These are phyloP conservation scores for Phanerotoma sp. DNA, from an alignment of 2,888 invertebrate genomes.

Conservation along the genomic window DNA sequence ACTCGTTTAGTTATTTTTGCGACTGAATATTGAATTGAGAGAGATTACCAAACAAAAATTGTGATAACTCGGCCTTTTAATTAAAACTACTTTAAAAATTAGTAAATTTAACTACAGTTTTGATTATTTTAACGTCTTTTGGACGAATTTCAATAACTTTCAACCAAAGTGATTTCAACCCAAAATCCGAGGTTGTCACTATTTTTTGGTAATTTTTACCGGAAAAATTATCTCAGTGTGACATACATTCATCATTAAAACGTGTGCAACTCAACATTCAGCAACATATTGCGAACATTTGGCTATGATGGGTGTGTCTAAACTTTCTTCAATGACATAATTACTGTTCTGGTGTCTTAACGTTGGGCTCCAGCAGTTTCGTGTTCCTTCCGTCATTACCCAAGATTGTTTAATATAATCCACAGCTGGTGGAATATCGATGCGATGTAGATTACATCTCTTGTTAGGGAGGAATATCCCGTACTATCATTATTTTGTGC, in stretches of 20 bases:
- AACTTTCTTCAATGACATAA: conserved; percentile 10
- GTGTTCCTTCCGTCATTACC: conserved; percentile 7
- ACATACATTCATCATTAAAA: not conserved
- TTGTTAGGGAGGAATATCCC: conserved; percentile 12
- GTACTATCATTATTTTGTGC: conserved; percentile 24
- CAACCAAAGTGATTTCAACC: not conserved
- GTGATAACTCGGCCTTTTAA: no score
- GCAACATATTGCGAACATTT: not conserved
- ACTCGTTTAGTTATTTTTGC: no score
- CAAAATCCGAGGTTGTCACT: not conserved
- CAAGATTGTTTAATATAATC: conserved; percentile 5
- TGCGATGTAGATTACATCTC: conserved; percentile 24
- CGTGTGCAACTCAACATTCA: not conserved
- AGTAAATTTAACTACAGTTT: no score
- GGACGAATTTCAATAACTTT: no score
- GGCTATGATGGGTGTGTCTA: conserved; percentile 3
- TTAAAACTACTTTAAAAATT: no score
- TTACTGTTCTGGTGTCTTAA: conserved; percentile 13
- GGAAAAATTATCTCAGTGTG: no score
- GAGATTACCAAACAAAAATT: no score
- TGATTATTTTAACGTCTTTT: no score
- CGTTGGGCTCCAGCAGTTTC: not conserved
- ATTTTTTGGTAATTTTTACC: no score
- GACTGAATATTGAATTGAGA: no score
- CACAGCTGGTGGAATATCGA: conserved; percentile 13